Base-by-base conservation (phyloP, 1,140 invertebrate genomes). In the Heliconius congener region DNA sequence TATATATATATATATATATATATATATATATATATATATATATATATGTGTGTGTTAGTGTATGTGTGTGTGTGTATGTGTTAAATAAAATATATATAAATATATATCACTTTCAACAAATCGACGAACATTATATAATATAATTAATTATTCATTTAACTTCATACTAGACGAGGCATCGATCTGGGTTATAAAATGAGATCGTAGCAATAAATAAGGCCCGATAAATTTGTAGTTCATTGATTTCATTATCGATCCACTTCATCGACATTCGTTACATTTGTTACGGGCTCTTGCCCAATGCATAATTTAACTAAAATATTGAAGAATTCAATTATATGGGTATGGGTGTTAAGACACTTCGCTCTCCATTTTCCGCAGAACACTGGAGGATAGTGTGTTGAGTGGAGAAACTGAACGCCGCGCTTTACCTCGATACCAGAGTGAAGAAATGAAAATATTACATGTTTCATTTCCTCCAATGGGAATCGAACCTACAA, bases 161-260 rank as follows among this genome's bases (percentile, higher is more conserved):
- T 66, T 27, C 23, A 66, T 66, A 66, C 60, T 66, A 66, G 23
- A 66, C 23, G 60, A 30, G 60, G 11, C 60, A 66, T 30, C 27
- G 60, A 66, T 66, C 60, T 66, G 60, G 60, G 60, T 66, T 66
- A 66, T 66, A 66, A 66, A 77, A 52, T 71, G 30, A 50, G 76
- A 55, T 19, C 76, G 66, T 55, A 23, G 37, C 34, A 50, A 52
- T 77, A 55, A 77, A 76, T 76, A 60, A 76, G 46, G 60, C 9
- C 39, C 75, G 66, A 76, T 76, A 71, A 52, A 76, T 76, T 76
- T 76, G 66, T 76, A 76, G 75, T 42, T 76, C 75, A 76, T 76
- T 76, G 75, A 76, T 76, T 76, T 60, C 39, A 76, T 76, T 76
- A 76, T 76, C 75, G 75, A 76, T 76, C 66, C 75, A 76, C 66